These are phyloP conservation scores for Cyrtodaria siliqua DNA, from an alignment of 2,888 invertebrate species.

Conservation along the genomic window DNA sequence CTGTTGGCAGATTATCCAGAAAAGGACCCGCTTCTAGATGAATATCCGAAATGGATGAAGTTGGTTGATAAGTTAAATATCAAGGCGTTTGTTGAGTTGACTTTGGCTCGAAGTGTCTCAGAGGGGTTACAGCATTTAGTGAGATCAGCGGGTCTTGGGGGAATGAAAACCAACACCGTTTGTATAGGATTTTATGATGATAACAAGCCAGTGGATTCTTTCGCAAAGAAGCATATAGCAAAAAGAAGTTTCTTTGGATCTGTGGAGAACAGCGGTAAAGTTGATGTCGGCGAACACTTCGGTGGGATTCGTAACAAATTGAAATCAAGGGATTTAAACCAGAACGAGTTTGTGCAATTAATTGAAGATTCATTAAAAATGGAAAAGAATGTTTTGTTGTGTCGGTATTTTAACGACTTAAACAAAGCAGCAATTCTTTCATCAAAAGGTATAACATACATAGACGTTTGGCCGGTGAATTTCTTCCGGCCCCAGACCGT, in stretches of 20 bases:
- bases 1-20: conserved; percentile 86
- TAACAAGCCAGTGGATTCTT: conserved; percentile 89
- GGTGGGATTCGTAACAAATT: conserved; percentile 64
- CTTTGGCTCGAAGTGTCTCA: conserved; percentile 93
- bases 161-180: conserved; percentile 99
- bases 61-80: conserved; percentile 98
- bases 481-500: conserved; percentile 93
- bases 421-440: conserved; percentile 92
- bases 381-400: conserved; percentile 97
- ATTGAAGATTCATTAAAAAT: conserved; percentile 95
- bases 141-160: conserved; percentile 97
- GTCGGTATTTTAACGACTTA: conserved; percentile 94
- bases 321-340: conserved; percentile 69
- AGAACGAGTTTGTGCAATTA: conserved; percentile 92
- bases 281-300: conserved; percentile 70
- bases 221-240: conserved; percentile 59
- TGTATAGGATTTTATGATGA: conserved; percentile 97
- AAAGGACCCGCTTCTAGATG: conserved; percentile 91
- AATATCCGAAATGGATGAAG: conserved; percentile 95
- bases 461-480: conserved; percentile 99
- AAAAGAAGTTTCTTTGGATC: conserved; percentile 68
- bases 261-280: conserved; percentile 59
- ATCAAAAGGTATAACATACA: conserved; percentile 90
- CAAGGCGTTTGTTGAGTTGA: conserved; percentile 96
- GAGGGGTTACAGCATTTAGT: conserved; percentile 97